These are phyloP conservation scores for Cyrtodaria siliqua DNA, from an alignment of 2,888 invertebrate genomes.

Conservation along the genomic window DNA sequence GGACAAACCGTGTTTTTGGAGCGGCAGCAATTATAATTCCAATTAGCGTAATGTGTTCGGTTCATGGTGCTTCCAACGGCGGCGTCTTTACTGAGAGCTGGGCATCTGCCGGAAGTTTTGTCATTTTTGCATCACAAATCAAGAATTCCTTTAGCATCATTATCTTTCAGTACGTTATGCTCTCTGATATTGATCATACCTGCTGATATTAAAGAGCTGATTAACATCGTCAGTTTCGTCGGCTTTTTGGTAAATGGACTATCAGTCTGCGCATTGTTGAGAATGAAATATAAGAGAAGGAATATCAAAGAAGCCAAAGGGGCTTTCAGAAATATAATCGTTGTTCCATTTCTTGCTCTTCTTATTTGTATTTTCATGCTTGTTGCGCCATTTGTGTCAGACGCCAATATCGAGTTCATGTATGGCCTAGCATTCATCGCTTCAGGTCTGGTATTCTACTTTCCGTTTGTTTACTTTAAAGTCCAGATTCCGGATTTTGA, in stretches of 20 bases:
- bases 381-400: conserved; percentile 50
- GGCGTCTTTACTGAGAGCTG: conserved; percentile 41
- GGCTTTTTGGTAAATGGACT: conserved; percentile 22
- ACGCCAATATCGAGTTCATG: conserved; percentile 55
- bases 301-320: background rate
- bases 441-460: conserved; percentile 49
- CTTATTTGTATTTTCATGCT: conserved; percentile 54
- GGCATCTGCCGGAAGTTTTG: conserved; percentile 49
- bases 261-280: conserved; percentile 7
- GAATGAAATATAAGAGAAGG: conserved; percentile 16
- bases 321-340: conserved; percentile 35
- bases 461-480: conserved; percentile 49
- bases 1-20: conserved; percentile 32
- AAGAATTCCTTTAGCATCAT: conserved; percentile 29
- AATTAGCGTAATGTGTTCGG: conserved; percentile 42
- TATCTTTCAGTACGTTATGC: conserved; percentile 20
- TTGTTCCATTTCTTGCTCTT: conserved; percentile 41
- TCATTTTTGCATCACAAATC: conserved; percentile 31
- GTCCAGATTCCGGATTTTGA: conserved; percentile 40
- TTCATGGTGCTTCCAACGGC: conserved; percentile 41
- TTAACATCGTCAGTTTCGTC: conserved; percentile 40
- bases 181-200: conserved; percentile 36
- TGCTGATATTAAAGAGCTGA: conserved; percentile 27
- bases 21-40: conserved; percentile 36
- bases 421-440: conserved; percentile 45